Conservation (phyloP, 2,113 vertebrate species). For the Chunga burmeisteri region DNA sequence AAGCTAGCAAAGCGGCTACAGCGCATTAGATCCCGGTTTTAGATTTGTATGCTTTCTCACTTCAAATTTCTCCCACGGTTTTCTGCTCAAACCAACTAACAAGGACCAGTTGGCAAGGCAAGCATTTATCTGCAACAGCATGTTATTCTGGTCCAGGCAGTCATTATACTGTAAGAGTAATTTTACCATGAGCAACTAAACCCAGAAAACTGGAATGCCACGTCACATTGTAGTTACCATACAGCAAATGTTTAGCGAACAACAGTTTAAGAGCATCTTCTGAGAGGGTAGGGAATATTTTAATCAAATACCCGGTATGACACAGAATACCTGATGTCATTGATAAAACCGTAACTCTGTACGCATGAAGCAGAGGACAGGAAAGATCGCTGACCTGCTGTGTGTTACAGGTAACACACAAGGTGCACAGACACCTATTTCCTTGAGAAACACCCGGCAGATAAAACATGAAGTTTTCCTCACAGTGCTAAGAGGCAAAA, state of each 20-base stretch:
- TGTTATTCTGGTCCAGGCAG: background rate
- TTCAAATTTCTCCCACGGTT: constrained; percentile 59
- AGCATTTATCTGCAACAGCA: constrained; percentile 21
- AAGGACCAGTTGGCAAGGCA: constrained; percentile 62
- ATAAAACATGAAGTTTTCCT: background rate
- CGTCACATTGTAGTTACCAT: background rate
- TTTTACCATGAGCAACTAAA: background rate
- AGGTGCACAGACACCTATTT: background rate
- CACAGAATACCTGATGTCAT: background rate
- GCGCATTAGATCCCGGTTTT: constrained; percentile 19
- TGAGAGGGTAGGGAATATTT: background rate
- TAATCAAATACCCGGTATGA: background rate
- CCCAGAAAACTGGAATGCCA: background rate
- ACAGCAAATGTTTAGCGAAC: background rate
- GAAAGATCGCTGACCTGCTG: background rate
- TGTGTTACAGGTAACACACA: background rate
- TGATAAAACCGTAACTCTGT: background rate
- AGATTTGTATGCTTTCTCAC: constrained; percentile 34
- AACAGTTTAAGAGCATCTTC: background rate
- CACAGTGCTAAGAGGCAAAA: background rate
- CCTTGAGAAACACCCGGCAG: background rate
- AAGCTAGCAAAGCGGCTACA: background rate
- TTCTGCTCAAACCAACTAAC: constrained; percentile 66
- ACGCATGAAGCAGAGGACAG: background rate
- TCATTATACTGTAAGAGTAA: background rate